Evolutionary conservation across 23 tunicate genomes (phyloP).

Genomic region (Phallusia fumigata): DNA sequence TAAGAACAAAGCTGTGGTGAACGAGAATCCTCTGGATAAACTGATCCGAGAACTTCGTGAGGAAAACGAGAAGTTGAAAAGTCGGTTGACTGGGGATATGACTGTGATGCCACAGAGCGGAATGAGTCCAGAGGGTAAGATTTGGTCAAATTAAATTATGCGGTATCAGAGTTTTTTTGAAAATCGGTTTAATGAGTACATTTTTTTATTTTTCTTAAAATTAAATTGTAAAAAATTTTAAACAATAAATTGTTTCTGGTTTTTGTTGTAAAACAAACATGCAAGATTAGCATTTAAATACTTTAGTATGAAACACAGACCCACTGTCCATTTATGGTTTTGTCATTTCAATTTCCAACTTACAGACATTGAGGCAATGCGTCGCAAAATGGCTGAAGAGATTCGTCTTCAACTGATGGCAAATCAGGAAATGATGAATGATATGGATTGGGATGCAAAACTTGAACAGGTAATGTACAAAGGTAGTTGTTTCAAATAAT

Average conservation of each 20-base stretch:
- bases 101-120: conserved; percentile 55
- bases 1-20: conserved; percentile 96
- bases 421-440: conserved; percentile 73
- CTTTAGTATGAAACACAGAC: too few species aligned
- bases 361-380: conserved; percentile 74
- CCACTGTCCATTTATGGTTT: too few species aligned
- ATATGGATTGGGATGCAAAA: conserved; percentile 86
- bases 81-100: conserved; percentile 39
- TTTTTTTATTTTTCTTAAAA: too few species aligned
- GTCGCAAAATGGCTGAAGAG: conserved; percentile 87
- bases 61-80: conserved; percentile 88
- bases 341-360: background rate
- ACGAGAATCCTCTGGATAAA: conserved; percentile 97
- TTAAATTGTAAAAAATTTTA: too few species aligned
- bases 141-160: too few species aligned
- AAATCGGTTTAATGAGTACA: too few species aligned
- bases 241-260: too few species aligned
- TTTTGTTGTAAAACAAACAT: too few species aligned
- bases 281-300: too few species aligned
- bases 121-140: conserved; percentile 80
- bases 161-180: too few species aligned
- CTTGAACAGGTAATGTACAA: conserved; percentile 40
- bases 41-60: conserved; percentile 97
- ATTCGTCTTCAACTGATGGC: conserved; percentile 90
- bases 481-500: background rate